These are phyloP conservation scores for Macrotus californicus DNA, from an alignment of 2,113 vertebrate genomes.

Conservation along the genomic window DNA sequence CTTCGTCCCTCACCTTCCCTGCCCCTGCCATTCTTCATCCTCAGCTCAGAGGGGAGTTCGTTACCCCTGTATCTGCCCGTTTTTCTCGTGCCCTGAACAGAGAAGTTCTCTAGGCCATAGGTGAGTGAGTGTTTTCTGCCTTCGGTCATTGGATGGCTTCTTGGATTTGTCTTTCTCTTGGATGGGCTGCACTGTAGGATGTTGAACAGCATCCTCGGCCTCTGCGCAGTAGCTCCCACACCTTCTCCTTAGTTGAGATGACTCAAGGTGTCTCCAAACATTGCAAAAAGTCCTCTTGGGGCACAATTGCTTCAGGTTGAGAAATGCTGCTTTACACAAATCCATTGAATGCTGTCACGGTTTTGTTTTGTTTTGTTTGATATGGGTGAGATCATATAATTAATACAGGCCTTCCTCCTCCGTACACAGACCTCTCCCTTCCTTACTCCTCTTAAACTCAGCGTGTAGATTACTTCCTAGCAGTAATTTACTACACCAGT, in stretches of 20 bases:
- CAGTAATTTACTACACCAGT: background rate
- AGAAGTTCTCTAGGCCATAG: too few relatives aligned
- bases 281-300: background rate
- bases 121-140: rapidly evolving
- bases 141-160: background rate
- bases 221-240: background rate
- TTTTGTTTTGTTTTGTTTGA: background rate
- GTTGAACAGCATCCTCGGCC: background rate
- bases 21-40: background rate
- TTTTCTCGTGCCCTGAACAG: background rate
- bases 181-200: background rate
- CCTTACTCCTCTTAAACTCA: background rate
- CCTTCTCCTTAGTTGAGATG: too few relatives aligned
- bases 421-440: background rate
- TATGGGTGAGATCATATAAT: background rate
- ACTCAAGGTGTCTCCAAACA: background rate
- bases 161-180: background rate
- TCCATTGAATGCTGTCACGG: rapidly evolving
- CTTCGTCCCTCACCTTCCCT: background rate
- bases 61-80: rapidly evolving
- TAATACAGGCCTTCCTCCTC: background rate
- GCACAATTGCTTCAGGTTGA: background rate
- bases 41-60: background rate
- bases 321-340: rapidly evolving
- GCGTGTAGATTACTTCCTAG: background rate